Conservation (phyloP, 1,140 invertebrate genomes). For the Orchesella cincta region DNA sequence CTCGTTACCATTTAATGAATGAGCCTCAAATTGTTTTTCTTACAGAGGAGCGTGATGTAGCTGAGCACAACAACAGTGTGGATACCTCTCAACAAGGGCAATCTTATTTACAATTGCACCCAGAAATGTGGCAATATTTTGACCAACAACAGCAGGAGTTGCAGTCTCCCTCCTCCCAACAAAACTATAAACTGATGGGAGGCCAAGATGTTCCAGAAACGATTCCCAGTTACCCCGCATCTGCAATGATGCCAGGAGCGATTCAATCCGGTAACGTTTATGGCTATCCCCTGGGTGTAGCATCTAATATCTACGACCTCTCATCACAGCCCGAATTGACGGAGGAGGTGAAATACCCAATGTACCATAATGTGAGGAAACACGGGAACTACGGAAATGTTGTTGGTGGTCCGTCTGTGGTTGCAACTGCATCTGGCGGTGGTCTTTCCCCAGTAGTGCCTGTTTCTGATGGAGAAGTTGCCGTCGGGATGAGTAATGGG, state of each 20-base stretch:
- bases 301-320: slow-evolving; percentile 37
- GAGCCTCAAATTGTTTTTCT: not conserved
- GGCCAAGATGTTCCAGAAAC: slow-evolving; percentile 3
- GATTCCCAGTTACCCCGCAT: slow-evolving; percentile 30
- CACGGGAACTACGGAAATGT: slow-evolving; percentile 42
- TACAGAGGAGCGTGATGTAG: slow-evolving; percentile 55
- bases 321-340: slow-evolving; percentile 45
- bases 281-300: slow-evolving; percentile 24
- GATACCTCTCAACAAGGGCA: slow-evolving; percentile 58
- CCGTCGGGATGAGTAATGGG: slow-evolving; percentile 30
- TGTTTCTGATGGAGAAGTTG: slow-evolving; percentile 10
- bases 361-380: slow-evolving; percentile 49
- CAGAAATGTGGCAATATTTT: slow-evolving; percentile 53
- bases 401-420: not conserved
- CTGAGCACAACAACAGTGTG: slow-evolving; percentile 55
- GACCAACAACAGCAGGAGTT: slow-evolving; percentile 29
- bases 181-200: slow-evolving; percentile 14
- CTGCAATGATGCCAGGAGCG: slow-evolving; percentile 25
- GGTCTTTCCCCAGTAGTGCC: not conserved
- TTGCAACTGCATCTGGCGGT: not conserved
- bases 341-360: slow-evolving; percentile 49
- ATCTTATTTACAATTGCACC: slow-evolving; percentile 56
- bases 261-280: slow-evolving; percentile 26
- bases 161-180: not conserved
- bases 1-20: not conserved